Conservation (phyloP, 2,888 invertebrate genomes). For the Drosophila borealis region DNA sequence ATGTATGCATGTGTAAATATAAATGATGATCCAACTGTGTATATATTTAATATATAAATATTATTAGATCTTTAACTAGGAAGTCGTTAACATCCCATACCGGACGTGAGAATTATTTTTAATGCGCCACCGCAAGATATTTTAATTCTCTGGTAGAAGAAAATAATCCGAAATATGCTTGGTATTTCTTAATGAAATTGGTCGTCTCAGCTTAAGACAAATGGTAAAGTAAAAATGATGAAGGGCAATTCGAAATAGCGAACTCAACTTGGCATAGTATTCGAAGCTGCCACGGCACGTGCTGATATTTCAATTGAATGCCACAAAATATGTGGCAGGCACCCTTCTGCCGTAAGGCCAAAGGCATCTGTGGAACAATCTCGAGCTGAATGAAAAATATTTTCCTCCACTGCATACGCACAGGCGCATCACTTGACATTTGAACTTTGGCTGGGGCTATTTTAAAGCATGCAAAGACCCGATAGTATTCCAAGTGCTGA, state of each 20-base stretch:
- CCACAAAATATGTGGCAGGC: slow-evolving; percentile 65
- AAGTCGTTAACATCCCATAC: background rate
- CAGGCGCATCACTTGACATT: slow-evolving; percentile 61
- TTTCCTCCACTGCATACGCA: slow-evolving; percentile 43
- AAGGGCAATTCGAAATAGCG: slow-evolving; percentile 20
- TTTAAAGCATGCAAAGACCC: slow-evolving; percentile 11
- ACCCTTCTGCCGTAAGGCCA: slow-evolving; percentile 4
- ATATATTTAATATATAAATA: background rate
- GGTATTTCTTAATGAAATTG: slow-evolving; percentile 80
- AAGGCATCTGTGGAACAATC: slow-evolving; percentile 11
- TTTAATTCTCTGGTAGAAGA: slow-evolving; percentile 39
- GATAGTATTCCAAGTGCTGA: slow-evolving; percentile 61
- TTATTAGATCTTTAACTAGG: too few relatives aligned
- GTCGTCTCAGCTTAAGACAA: slow-evolving; percentile 65
- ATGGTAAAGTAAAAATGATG: slow-evolving; percentile 35
- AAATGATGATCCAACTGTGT: background rate
- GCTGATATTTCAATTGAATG: slow-evolving; percentile 78
- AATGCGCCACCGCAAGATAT: slow-evolving; percentile 29
- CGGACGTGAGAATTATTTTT: slow-evolving; percentile 11
- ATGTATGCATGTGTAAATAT: too few relatives aligned
- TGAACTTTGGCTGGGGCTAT: slow-evolving; percentile 54
- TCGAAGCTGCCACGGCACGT: slow-evolving; percentile 58
- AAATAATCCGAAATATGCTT: slow-evolving; percentile 63
- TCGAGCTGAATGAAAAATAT: slow-evolving; percentile 56
- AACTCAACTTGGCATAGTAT: slow-evolving; percentile 22